Percentiles rank a stretch among this genome's conserved stretches.
These are phyloP conservation scores for Cephonodes hylas DNA, from an alignment of 2,888 invertebrate species.

Conservation along the genomic window DNA sequence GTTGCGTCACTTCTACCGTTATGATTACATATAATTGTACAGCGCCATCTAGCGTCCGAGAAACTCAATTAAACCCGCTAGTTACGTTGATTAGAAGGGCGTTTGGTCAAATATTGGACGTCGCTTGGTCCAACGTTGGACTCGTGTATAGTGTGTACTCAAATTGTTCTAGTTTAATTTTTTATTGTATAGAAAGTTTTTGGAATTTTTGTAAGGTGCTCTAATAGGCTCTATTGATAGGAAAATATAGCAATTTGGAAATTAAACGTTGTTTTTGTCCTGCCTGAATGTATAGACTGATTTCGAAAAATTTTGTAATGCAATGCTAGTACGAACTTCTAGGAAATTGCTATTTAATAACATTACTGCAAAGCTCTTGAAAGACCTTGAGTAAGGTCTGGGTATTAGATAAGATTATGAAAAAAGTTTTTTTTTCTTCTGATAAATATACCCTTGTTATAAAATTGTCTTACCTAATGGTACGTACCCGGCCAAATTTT, in stretches of 20 bases:
- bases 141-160: conserved; percentile 4
- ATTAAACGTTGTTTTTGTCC: neutral
- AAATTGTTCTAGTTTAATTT: neutral
- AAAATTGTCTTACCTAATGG: no score
- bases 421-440: no score
- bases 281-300: conserved; percentile 4
- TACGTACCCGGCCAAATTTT: no score
- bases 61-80: conserved; percentile 40
- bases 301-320: neutral
- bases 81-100: conserved; percentile 23
- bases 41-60: conserved; percentile 18
- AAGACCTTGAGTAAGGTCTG: neutral
- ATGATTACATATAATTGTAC: conserved; percentile 36
- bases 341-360: neutral
- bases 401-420: no score
- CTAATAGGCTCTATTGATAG: neutral
- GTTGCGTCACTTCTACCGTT: conserved; percentile 32
- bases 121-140: conserved; percentile 14
- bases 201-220: conserved; percentile 8
- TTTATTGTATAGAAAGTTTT: conserved; percentile 1
- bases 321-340: neutral
- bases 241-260: neutral
- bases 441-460: no score
- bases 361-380: neutral
- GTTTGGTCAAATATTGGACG: conserved; percentile 16